Evolutionary conservation across 1,140 invertebrate species (phyloP), one percentile per base, ranked within the genome.

Genomic region (Sarcophaga peregrina): DNA sequence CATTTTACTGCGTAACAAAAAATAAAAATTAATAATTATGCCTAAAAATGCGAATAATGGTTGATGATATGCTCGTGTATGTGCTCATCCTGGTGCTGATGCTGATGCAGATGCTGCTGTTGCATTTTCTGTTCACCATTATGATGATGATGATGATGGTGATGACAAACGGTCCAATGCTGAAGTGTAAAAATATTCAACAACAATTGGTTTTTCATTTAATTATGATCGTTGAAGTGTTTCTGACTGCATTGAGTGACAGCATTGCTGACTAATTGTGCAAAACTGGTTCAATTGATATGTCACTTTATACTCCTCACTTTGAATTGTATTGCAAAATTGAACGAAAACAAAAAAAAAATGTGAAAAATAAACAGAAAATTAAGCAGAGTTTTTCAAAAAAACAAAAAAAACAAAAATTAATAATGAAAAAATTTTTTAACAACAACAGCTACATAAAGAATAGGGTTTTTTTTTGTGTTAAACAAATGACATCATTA

Each of bases 201-300:
- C n/a, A n/a, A 52, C n/a, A 78, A 78, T 78, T 78, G 75, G 48
- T 78, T 78, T 78, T 78, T 78, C 75, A 78, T 78, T 78, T 78
- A 78, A 78, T 78, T 78, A 78, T 78, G 75, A 78, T 17, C 75
- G 75, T 45, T 78, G 75, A 78, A 78, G 75, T 78, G 75, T 50
- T 78, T 78, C 62, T 68, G 62, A 25, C 62, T 78, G 47, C 75
- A 78, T 72, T 78, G n/a, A 20, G 47, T 20, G 47, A 78, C 75
- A 78, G 47, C 17, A 20, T 50, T 47, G 17, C 48, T 78, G 75
- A 78, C 75, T 78, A 78, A 78, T 78, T 78, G 75, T 50, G 46
- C 75, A 52, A 78, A 78, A 78, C 17, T 78, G 75, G 75, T 78
- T 78, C 75, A 78, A 78, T 78, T 78, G 75, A 78, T 50, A 78